phyloP scores from a whole-genome alignment of 2,797 vertebrate genomes.

The Bradypodion pumilum region DNA sequence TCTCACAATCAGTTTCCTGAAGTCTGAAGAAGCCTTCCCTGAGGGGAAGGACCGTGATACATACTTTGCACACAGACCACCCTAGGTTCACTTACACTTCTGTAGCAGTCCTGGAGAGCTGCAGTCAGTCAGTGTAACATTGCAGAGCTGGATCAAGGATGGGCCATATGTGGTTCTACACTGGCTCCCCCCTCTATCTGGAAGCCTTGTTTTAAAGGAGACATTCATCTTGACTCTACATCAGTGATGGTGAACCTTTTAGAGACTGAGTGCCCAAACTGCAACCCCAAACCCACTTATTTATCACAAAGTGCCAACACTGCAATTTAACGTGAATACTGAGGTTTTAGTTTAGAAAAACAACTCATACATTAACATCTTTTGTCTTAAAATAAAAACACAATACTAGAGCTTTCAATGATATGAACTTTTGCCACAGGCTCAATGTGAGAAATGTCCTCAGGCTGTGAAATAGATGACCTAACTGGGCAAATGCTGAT shows the following conservation, averaged over 20 bases:
- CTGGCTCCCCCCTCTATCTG: background rate
- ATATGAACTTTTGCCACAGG: too few species aligned
- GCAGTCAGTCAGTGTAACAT: background rate
- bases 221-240: too few species aligned
- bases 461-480: background rate
- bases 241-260: too few species aligned
- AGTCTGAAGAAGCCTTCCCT: background rate
- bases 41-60: background rate
- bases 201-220: background rate
- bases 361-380: too few species aligned
- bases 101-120: background rate
- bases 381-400: too few species aligned
- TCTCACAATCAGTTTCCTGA: background rate
- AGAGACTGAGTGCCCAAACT: too few species aligned
- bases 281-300: too few species aligned
- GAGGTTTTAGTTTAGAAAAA: too few species aligned
- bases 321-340: too few species aligned
- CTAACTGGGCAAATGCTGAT: background rate
- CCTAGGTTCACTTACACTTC: background rate
- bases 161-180: background rate
- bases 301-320: too few species aligned
- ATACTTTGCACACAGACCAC: background rate
- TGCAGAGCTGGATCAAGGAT: background rate
- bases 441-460: too few species aligned
- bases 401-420: too few species aligned